phyloP scores from a whole-genome alignment of 2,888 invertebrate species.

The Keiferia lycopersicella region DNA sequence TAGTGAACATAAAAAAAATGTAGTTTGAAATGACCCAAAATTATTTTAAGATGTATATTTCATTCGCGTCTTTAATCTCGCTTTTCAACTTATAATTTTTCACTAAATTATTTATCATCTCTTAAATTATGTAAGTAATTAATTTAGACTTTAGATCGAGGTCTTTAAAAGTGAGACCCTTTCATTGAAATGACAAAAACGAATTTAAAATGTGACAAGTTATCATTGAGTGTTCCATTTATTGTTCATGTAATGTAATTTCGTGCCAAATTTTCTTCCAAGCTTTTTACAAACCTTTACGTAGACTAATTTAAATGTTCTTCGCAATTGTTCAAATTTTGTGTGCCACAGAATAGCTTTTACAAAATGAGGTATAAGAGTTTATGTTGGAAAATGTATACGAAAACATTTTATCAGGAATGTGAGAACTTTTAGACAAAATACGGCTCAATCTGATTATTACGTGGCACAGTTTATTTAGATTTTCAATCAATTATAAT shows the following conservation, averaged over 20 bases:
- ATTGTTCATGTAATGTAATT: constrained; percentile 2
- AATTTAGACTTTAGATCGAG: background rate
- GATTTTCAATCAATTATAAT: background rate
- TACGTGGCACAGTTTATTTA: background rate
- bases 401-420: background rate
- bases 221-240: background rate
- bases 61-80: constrained; percentile 3
- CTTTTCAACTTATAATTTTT: background rate
- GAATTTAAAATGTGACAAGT: constrained; percentile 17
- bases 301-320: background rate
- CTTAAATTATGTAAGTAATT: background rate
- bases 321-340: background rate
- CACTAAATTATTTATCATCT: background rate
- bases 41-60: constrained; percentile 19
- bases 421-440: background rate
- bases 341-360: background rate
- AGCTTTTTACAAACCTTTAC: constrained; percentile 28
- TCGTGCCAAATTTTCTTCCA: constrained; percentile 22
- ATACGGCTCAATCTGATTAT: background rate
- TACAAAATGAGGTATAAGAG: background rate
- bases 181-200: constrained; percentile 14
- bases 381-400: background rate
- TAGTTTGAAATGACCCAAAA: constrained; percentile 5
- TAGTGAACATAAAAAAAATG: background rate
- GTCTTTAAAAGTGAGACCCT: background rate